Evolutionary conservation across 1,140 invertebrate genomes (phyloP).

Genomic region (Ostrea edulis): DNA sequence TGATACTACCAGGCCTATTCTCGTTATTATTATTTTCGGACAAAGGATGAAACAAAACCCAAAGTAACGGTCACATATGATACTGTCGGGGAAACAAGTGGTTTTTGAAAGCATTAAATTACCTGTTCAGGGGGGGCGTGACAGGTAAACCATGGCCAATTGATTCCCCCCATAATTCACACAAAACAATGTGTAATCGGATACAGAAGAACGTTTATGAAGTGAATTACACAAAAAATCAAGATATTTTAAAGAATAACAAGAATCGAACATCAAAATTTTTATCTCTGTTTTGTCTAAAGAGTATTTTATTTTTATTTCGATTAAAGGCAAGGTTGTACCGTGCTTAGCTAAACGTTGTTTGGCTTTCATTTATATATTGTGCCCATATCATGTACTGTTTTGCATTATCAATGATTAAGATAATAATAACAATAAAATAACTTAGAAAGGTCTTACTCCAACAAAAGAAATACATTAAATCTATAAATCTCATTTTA

Average conservation of each 20-base stretch:
- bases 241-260: neutral
- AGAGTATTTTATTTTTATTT: neutral
- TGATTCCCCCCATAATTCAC: neutral
- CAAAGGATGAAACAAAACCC: constrained; percentile 7
- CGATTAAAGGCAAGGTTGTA: neutral
- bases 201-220: constrained; percentile 1
- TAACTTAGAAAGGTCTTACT: neutral
- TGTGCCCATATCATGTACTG: too few relatives aligned
- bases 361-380: too few relatives aligned
- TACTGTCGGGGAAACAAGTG: constrained; percentile 21
- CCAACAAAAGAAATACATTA: neutral
- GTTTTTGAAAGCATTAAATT: constrained; percentile 22
- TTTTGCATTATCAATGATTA: neutral
- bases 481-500: neutral
- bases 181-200: neutral
- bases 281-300: neutral
- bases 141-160: neutral
- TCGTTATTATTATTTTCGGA: neutral
- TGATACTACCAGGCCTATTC: neutral
- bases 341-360: too few relatives aligned
- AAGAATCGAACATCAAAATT: neutral
- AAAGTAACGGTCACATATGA: neutral
- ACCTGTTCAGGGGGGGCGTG: constrained; percentile 9
- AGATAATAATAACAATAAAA: neutral
- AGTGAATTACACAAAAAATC: neutral